Evolutionary conservation across 2,888 invertebrate species (phyloP).

Genomic region (Thera obeliscata): DNA sequence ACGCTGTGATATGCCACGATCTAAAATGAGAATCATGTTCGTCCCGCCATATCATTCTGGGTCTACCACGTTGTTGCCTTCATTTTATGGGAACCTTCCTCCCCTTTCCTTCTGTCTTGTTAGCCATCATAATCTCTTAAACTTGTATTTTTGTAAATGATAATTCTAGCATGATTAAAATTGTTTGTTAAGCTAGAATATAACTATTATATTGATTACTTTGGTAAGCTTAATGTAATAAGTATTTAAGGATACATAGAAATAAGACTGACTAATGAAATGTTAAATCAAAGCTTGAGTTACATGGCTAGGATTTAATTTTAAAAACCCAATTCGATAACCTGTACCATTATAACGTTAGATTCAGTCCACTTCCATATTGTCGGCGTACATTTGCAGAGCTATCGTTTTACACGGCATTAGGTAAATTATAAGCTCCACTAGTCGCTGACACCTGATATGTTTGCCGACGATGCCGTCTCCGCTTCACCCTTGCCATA

Average conservation of each 20-base stretch:
- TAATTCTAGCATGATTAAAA: too few species aligned
- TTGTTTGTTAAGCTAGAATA: too few species aligned
- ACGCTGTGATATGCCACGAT: too few species aligned
- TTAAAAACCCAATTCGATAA: neutral
- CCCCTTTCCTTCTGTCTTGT: too few species aligned
- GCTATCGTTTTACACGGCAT: constrained; percentile 80
- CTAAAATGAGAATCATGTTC: too few species aligned
- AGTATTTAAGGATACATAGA: constrained; percentile 5
- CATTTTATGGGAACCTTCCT: too few species aligned
- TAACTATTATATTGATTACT: neutral
- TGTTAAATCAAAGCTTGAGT: constrained; percentile 7
- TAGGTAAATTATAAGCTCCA: constrained; percentile 83
- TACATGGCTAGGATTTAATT: neutral
- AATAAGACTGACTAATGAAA: constrained; percentile 36
- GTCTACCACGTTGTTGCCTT: too few species aligned
- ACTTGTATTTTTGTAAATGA: too few species aligned
- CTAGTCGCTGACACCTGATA: constrained; percentile 75
- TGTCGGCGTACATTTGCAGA: constrained; percentile 67
- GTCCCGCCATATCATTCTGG: too few species aligned
- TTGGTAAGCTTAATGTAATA: constrained; percentile 6
- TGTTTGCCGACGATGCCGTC: constrained; percentile 73
- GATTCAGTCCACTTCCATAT: constrained; percentile 30
- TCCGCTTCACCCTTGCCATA: constrained; percentile 57
- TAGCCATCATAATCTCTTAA: too few species aligned
- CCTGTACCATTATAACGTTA: constrained; percentile 12